phyloP scores from a whole-genome alignment of 2,113 vertebrate genomes.

The Saguinus midas region DNA sequence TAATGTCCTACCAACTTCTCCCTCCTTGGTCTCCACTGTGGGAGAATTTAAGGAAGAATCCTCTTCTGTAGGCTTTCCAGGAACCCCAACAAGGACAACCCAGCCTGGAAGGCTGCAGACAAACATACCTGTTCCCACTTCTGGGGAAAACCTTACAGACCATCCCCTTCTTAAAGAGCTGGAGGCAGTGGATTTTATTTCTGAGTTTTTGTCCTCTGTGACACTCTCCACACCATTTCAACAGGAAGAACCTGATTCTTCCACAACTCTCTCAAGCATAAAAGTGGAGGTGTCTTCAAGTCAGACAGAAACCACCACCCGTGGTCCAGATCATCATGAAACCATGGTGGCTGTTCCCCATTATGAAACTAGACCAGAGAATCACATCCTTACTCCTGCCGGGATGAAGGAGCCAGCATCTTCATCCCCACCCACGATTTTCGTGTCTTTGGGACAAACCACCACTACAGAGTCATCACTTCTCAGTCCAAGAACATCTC shows the following conservation, averaged over 20 bases:
- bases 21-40: neutral
- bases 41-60: neutral
- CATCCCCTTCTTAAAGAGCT: neutral
- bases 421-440: neutral
- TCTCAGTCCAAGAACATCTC: neutral
- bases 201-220: neutral
- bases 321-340: fast-evolving
- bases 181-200: neutral
- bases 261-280: neutral
- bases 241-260: neutral
- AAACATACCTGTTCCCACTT: neutral
- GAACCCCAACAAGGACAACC: neutral
- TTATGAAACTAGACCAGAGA: fast-evolving
- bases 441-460: neutral
- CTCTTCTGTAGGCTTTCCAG: neutral
- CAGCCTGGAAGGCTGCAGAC: neutral
- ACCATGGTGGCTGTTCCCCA: fast-evolving
- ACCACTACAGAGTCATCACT: neutral
- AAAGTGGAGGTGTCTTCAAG: neutral
- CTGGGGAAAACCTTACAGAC: neutral
- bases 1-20: neutral
- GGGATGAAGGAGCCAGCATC: fast-evolving
- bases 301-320: fast-evolving
- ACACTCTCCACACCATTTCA: neutral
- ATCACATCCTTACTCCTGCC: fast-evolving